A percentile compares a stretch with the other conserved stretches of the same genome.
These are phyloP conservation scores for Nyctalus aviator DNA, from an alignment of 2,797 vertebrate genomes.

Conservation along the genomic window DNA sequence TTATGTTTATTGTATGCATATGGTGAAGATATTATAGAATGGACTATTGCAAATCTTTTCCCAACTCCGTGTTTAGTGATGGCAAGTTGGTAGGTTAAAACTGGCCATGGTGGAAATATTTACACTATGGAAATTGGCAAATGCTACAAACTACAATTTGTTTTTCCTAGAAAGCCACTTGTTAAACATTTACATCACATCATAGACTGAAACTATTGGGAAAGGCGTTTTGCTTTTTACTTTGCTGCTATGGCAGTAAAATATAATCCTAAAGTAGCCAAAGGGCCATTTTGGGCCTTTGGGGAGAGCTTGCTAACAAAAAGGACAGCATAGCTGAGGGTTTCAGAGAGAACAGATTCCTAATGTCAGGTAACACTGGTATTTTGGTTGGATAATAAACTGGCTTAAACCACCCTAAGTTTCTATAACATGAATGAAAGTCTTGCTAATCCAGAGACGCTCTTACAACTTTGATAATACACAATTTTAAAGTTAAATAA, in stretches of 20 bases:
- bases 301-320: not conserved
- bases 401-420: not conserved
- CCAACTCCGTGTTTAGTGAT: not conserved
- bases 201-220: not conserved
- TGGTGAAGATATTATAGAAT: not conserved
- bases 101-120: not conserved
- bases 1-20: not conserved
- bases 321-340: not conserved
- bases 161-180: not conserved
- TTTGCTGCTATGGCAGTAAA: conserved; percentile 5
- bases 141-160: not conserved
- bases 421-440: conserved; percentile 41
- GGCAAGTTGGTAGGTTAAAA: not conserved
- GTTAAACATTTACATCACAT: not conserved
- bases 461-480: conserved; percentile 30
- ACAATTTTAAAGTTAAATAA: conserved; percentile 43
- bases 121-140: not conserved
- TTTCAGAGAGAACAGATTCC: not conserved
- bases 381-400: conserved; percentile 40
- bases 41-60: not conserved
- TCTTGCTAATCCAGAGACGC: conserved; percentile 9
- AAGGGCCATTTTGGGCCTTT: not conserved
- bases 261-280: not conserved
- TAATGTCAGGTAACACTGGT: not conserved
- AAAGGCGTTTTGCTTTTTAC: not conserved